A percentile compares a stretch with the other conserved stretches of the same genome.
Conservation (phyloP, 2,888 invertebrate species). For the Toxonevra muliebris region DNA sequence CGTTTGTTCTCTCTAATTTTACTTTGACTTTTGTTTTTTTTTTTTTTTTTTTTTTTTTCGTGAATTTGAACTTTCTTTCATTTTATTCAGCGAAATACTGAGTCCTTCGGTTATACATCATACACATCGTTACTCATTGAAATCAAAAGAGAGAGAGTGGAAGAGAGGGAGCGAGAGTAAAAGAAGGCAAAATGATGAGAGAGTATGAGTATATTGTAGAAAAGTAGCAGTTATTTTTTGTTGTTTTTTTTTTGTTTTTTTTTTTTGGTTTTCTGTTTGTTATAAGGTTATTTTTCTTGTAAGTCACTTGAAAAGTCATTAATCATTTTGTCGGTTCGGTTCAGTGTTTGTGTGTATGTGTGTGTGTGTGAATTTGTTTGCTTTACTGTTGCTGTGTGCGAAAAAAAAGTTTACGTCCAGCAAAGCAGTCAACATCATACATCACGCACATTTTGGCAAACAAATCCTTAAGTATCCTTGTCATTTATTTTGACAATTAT, state of each 20-base stretch:
- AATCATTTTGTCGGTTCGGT: constrained; percentile 55
- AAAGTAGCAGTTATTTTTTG: constrained; percentile 18
- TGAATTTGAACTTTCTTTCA: constrained; percentile 28
- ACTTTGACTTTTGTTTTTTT: constrained; percentile 36
- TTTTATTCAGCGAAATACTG: neutral
- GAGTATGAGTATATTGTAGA: constrained; percentile 19
- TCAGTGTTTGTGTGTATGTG: constrained; percentile 23
- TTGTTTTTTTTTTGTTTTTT: constrained; percentile 7
- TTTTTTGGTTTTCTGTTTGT: constrained; percentile 18
- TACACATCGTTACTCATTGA: neutral
- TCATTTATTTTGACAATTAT: constrained; percentile 45
- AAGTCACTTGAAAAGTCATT: constrained; percentile 64
- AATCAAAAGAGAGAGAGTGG: neutral
- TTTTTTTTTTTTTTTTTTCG: constrained; percentile 34
- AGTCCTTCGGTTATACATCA: constrained; percentile 2
- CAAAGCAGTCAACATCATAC: constrained; percentile 38
- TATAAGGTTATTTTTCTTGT: constrained; percentile 51
- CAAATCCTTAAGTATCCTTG: constrained; percentile 42
- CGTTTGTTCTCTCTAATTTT: constrained; percentile 44
- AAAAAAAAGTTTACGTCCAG: constrained; percentile 9
- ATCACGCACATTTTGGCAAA: constrained; percentile 41
- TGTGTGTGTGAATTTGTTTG: constrained; percentile 20
- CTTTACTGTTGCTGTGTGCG: constrained; percentile 10
- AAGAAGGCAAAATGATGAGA: neutral
- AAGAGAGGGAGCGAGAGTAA: neutral